Conservation (phyloP, 1,140 invertebrate genomes). For the Nixonia krombeini region DNA sequence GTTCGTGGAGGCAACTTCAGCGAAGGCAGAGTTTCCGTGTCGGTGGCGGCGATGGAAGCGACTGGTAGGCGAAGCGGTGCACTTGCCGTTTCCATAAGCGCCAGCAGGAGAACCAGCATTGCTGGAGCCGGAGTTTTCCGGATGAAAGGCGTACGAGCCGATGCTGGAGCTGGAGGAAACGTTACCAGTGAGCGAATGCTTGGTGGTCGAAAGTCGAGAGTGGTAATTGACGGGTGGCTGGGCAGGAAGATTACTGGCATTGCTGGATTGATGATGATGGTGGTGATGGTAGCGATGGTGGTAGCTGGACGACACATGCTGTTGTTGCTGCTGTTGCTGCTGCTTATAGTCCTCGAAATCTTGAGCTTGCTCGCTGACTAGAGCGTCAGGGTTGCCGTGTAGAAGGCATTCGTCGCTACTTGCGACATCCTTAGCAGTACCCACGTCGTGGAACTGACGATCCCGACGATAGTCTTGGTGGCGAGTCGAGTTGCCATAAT, state of each 20-base stretch:
- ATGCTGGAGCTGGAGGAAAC: constrained; percentile 19
- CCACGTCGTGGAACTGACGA: no score
- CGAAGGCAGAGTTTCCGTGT: constrained; percentile 31
- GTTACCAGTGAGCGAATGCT: constrained; percentile 19
- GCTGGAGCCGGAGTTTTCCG: constrained; percentile 6
- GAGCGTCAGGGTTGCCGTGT: not conserved
- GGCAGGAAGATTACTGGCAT: no score
- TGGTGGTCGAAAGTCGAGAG: not conserved
- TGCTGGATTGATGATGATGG: no score
- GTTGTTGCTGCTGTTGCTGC: constrained; percentile 29
- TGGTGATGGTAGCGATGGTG: constrained; percentile 35
- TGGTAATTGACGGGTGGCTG: constrained; percentile 25
- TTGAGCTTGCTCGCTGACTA: not conserved
- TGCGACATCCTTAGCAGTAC: no score
- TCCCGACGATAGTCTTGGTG: no score
- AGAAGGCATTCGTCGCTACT: no score
- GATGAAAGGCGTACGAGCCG: not conserved
- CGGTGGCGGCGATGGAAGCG: constrained; percentile 43
- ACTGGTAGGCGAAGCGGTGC: not conserved
- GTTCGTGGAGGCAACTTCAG: constrained; percentile 12
- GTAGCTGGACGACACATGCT: constrained; percentile 18
- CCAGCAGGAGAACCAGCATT: constrained; percentile 16
- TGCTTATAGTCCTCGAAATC: constrained; percentile 26
- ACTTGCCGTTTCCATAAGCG: constrained; percentile 10
- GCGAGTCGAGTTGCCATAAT: no score